phyloP scores from a whole-genome alignment of 2,888 invertebrate genomes.

The Apamea monoglypha region DNA sequence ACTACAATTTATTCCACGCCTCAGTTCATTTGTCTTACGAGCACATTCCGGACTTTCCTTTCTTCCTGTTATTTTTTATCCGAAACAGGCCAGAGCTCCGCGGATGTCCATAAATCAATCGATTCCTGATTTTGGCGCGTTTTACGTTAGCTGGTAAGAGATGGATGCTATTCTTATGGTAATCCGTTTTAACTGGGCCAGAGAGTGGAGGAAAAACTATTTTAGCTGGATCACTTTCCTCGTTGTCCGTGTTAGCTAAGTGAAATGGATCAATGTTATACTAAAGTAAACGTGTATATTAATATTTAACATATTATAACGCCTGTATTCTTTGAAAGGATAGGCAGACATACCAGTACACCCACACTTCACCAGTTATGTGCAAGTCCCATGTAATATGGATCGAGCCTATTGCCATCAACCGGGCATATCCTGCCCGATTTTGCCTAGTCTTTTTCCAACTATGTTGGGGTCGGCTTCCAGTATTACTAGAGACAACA shows the following conservation, averaged over 20 bases:
- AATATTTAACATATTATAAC: no score
- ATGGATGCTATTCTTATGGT: conserved; percentile 51
- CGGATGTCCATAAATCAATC: conserved; percentile 57
- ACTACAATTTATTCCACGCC: conserved; percentile 22
- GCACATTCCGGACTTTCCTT: conserved; percentile 11
- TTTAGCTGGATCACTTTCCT: conserved; percentile 9
- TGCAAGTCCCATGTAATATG: no score
- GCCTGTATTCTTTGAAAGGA: no score
- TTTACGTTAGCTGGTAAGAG: conserved; percentile 10
- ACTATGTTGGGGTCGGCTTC: background rate
- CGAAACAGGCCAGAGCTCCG: conserved; percentile 23
- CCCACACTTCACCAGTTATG: no score
- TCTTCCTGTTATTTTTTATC: conserved; percentile 45
- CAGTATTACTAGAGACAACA: background rate
- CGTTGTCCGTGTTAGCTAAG: background rate
- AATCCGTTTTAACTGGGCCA: conserved; percentile 32
- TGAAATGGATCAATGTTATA: conserved; percentile 6
- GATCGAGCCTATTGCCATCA: no score
- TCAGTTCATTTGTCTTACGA: conserved; percentile 47
- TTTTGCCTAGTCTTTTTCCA: no score
- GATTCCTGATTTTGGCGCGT: conserved; percentile 22
- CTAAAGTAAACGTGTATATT: conserved; percentile 2
- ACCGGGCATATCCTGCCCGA: no score
- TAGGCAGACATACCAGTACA: no score
- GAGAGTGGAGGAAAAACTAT: conserved; percentile 15